Evolutionary conservation across 2,797 vertebrate species (phyloP).

Genomic region (Mus minutoides): DNA sequence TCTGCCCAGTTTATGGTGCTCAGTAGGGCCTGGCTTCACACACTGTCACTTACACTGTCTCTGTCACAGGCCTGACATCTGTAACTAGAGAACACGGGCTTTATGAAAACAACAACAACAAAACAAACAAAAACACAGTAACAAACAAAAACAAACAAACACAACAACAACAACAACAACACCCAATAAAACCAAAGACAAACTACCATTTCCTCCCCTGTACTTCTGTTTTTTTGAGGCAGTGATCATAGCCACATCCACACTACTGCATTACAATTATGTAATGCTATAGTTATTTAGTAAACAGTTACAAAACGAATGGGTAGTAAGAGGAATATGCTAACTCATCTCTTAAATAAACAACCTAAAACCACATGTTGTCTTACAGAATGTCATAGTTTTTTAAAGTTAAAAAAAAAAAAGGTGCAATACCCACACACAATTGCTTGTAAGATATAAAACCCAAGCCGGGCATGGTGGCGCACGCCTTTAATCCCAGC

Average conservation of each 20-base stretch:
- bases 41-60: not conserved
- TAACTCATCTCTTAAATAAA: not conserved
- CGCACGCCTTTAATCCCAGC: too few relatives aligned
- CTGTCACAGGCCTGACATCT: not conserved
- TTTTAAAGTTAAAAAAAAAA: not conserved
- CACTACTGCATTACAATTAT: not conserved
- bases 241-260: not conserved
- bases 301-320: not conserved
- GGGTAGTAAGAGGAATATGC: too few relatives aligned
- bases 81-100: not conserved
- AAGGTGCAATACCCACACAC: not conserved
- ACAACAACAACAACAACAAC: not conserved
- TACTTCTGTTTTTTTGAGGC: not conserved
- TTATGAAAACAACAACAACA: not conserved
- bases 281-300: not conserved
- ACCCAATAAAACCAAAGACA: not conserved
- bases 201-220: not conserved
- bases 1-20: not conserved
- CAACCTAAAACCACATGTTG: not conserved
- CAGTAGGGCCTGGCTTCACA: not conserved
- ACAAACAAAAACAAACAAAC: too few relatives aligned
- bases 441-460: not conserved
- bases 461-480: too few relatives aligned
- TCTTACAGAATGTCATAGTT: not conserved
- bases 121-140: not conserved